Percentiles rank a stretch among this genome's conserved stretches.
Evolutionary conservation across 2,888 invertebrate species (phyloP).

Genomic region (Lacanobia oleracea): DNA sequence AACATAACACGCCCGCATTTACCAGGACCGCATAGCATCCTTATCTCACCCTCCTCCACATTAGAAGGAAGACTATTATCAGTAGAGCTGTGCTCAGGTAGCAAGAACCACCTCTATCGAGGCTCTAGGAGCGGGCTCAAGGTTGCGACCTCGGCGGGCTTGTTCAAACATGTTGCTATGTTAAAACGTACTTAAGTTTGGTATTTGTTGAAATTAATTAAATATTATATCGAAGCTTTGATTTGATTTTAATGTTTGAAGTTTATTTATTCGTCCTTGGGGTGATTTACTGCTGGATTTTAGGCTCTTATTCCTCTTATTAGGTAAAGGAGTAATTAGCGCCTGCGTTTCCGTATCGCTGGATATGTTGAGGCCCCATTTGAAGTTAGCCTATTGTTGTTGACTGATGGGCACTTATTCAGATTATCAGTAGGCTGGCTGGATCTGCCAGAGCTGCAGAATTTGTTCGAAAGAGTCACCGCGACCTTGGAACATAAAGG

Average conservation of each 20-base stretch:
- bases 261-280: neutral
- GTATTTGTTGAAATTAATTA: conserved; percentile 22
- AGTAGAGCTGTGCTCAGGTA: conserved; percentile 7
- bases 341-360: neutral
- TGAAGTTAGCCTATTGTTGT: neutral
- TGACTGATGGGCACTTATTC: too few relatives aligned
- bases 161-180: neutral
- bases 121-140: conserved; percentile 1
- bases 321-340: neutral
- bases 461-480: too few relatives aligned
- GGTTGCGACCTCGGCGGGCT: neutral
- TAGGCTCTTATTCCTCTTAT: neutral
- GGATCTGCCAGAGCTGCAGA: too few relatives aligned
- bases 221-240: conserved; percentile 7
- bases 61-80: conserved; percentile 13
- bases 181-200: neutral
- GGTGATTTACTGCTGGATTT: neutral
- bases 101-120: neutral
- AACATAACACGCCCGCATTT: conserved; percentile 28
- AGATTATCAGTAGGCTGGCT: too few relatives aligned
- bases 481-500: too few relatives aligned
- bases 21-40: conserved; percentile 21
- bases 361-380: neutral
- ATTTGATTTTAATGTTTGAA: conserved; percentile 31
- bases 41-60: conserved; percentile 26